phyloP scores from a whole-genome alignment of 2,888 invertebrate genomes.

The Phaonia tiefii region DNA sequence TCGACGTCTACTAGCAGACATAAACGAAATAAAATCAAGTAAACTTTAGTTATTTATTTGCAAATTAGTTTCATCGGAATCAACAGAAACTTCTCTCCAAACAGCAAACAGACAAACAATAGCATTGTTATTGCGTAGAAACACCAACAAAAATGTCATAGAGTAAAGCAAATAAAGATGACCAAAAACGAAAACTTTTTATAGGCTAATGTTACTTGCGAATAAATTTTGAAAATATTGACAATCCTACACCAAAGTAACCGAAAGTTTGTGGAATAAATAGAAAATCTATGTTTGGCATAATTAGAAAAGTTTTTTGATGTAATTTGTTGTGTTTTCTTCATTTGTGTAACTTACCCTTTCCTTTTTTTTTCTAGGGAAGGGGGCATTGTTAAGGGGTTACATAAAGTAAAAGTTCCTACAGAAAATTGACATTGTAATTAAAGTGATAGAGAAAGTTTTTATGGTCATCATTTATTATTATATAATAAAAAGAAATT shows the following conservation, averaged over 20 bases:
- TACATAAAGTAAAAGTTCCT: conserved; percentile 53
- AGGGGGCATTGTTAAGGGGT: conserved; percentile 47
- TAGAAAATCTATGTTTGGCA: conserved; percentile 58
- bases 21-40: neutral
- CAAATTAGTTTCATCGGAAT: conserved; percentile 62
- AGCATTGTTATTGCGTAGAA: conserved; percentile 27
- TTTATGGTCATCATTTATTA: neutral
- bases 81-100: conserved; percentile 41
- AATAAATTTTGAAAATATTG: conserved; percentile 22
- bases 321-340: conserved; percentile 24
- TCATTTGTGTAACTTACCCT: neutral
- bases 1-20: conserved; percentile 23
- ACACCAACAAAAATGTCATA: conserved; percentile 48
- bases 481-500: too few relatives aligned
- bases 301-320: conserved; percentile 64
- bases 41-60: conserved; percentile 67
- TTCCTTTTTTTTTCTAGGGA: conserved; percentile 24
- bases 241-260: conserved; percentile 9
- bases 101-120: conserved; percentile 22
- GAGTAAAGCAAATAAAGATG: conserved; percentile 42
- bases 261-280: conserved; percentile 39
- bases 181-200: conserved; percentile 39
- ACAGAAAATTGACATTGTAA: conserved; percentile 39
- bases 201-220: conserved; percentile 39
- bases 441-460: conserved; percentile 40